Base-by-base conservation (phyloP, 2,113 vertebrate genomes). In the Cavia aperea region DNA sequence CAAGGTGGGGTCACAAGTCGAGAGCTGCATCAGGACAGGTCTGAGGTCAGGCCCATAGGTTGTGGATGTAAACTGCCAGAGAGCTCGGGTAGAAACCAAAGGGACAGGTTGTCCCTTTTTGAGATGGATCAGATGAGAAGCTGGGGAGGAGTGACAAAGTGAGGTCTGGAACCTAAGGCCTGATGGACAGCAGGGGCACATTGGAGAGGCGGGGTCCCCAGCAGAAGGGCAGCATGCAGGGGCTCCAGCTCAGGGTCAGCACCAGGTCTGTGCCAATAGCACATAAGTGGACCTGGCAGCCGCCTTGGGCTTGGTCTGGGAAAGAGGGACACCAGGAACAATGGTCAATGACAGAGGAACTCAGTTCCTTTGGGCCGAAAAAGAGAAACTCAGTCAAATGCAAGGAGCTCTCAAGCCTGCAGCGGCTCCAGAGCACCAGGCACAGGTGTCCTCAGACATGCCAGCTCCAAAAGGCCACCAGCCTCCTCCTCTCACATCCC, bases 31-130 rank as follows among this genome's bases (percentile, higher is more conserved):
- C 5, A 43, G 26, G n/a, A 15, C 5, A 86, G 15, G 9, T 7
- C 13, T 54, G 66, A 46, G 58, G 83, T 36, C 0, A 16, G 65
- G 58, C 14, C 62, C 39, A 26, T 1, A 5, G 79, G 83, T 24
- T 36, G 36, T 51, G 19, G 29, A 19, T 10, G 1, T 0, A 11
- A 5, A 14, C 7, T 1, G 3, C 36, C 16, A 26, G 1, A 8
- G 51, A n/a, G 86, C 23, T 0, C 14, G 54, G 18, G 78, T 63
- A 49, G 4, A 36, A 56, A 54, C 5, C 62, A 60, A 21, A 12
- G 49, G 70, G 9, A 49, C 60, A 43, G 33, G 66, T 46, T n/a
- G 18, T 11, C 23, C 58, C 56, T 54, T 72, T 46, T 78, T 1
- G 29, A 36, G 79, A 39, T 18, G 2, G 14, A 68, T 58, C 29